Percentiles rank a stretch among this genome's conserved stretches.
phyloP scores from a whole-genome alignment of 2,113 vertebrate genomes.

The Zingel zingel region DNA sequence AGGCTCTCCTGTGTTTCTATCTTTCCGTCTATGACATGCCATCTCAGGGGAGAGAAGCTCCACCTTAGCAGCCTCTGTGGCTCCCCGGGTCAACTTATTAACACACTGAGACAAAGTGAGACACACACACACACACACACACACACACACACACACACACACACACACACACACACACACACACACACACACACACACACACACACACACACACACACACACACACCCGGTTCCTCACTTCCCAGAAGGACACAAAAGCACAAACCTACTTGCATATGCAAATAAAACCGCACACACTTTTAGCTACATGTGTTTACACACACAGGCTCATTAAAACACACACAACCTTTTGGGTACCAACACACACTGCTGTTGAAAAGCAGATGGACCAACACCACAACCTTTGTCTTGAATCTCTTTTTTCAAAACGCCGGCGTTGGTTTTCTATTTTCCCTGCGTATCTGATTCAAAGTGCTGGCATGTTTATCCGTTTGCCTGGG shows the following conservation, averaged over 20 bases:
- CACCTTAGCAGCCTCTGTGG: slow-evolving; percentile 41
- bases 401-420: slow-evolving; percentile 23
- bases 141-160: slow-evolving; percentile 18
- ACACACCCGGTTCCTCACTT: slow-evolving; percentile 50
- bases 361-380: neutral
- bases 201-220: slow-evolving; percentile 18
- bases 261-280: slow-evolving; percentile 3
- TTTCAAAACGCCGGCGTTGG: slow-evolving; percentile 37
- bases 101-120: slow-evolving; percentile 41
- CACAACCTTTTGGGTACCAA: slow-evolving; percentile 1
- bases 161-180: slow-evolving; percentile 1
- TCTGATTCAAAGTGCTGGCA: slow-evolving; percentile 39
- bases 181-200: neutral
- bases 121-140: neutral
- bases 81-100: slow-evolving; percentile 52
- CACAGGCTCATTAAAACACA: neutral
- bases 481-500: slow-evolving; percentile 47
- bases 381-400: slow-evolving; percentile 7
- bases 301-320: neutral
- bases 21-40: slow-evolving; percentile 30
- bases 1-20: slow-evolving; percentile 23
- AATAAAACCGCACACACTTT: slow-evolving; percentile 17
- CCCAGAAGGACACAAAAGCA: slow-evolving; percentile 8
- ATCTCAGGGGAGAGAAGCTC: slow-evolving; percentile 44
- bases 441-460: slow-evolving; percentile 8